These are phyloP conservation scores for Ormyrus nitidulus DNA, from an alignment of 2,888 invertebrate species.

Conservation along the genomic window DNA sequence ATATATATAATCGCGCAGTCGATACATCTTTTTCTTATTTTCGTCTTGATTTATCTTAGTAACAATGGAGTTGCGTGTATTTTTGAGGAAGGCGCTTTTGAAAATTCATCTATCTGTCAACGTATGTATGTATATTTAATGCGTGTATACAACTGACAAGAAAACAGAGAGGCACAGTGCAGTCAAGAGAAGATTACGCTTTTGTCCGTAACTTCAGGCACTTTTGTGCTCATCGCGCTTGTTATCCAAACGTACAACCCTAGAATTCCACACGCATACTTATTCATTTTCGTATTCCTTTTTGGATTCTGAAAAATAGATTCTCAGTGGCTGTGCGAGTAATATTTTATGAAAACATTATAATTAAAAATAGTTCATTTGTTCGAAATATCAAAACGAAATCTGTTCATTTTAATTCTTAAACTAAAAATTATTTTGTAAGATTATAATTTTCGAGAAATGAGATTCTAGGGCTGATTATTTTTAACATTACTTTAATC, in stretches of 20 bases:
- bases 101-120: constrained; percentile 28
- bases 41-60: background rate
- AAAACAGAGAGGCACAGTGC: constrained; percentile 55
- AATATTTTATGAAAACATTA: background rate
- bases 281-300: constrained; percentile 7
- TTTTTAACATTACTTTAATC: background rate
- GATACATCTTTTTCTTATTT: background rate
- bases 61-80: constrained; percentile 5
- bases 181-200: constrained; percentile 51
- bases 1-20: constrained; percentile 3
- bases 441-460: background rate
- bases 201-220: constrained; percentile 54
- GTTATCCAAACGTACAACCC: constrained; percentile 30
- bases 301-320: constrained; percentile 10
- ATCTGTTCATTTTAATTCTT: too few species aligned
- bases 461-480: constrained; percentile 30
- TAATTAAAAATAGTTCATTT: too few species aligned
- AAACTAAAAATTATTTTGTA: too few species aligned
- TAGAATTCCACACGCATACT: constrained; percentile 13
- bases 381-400: too few species aligned
- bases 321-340: background rate
- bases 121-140: background rate
- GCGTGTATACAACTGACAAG: constrained; percentile 25
- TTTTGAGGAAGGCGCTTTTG: constrained; percentile 45
- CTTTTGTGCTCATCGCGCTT: constrained; percentile 50